A percentile compares a stretch with the other conserved stretches of the same genome.
These are phyloP conservation scores for Drosophila multiciliata DNA, from an alignment of 2,888 invertebrate species.

Conservation along the genomic window DNA sequence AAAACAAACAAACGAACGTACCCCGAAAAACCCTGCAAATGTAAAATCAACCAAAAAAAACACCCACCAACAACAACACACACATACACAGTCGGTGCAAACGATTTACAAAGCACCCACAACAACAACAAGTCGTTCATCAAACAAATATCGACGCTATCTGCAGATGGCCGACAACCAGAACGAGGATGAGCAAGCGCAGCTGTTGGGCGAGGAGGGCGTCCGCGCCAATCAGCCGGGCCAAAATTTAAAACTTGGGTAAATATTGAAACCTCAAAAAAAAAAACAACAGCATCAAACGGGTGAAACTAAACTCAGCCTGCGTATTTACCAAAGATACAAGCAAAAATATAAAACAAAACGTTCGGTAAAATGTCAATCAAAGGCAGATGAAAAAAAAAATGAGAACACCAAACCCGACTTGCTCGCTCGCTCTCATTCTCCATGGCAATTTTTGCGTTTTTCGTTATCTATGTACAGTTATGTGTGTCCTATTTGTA, in stretches of 20 bases:
- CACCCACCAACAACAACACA: slow-evolving; percentile 30
- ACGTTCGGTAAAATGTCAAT: slow-evolving; percentile 17
- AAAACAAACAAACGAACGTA: slow-evolving; percentile 27
- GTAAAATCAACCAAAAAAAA: slow-evolving; percentile 40
- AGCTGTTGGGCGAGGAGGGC: slow-evolving; percentile 98
- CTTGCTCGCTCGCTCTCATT: slow-evolving; percentile 70
- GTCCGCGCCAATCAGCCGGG: slow-evolving; percentile 91
- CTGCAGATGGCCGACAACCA: slow-evolving; percentile 98
- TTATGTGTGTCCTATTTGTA: slow-evolving; percentile 28
- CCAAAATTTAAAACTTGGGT: slow-evolving; percentile 99
- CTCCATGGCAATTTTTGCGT: slow-evolving; percentile 48
- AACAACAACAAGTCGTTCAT: slow-evolving; percentile 54
- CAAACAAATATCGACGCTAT: slow-evolving; percentile 85
- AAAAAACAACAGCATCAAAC: slow-evolving; percentile 38
- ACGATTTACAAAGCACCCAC: slow-evolving; percentile 83
- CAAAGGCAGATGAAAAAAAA: slow-evolving; percentile 30
- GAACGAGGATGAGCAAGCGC: slow-evolving; percentile 97
- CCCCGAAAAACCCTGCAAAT: slow-evolving; percentile 34
- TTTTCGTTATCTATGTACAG: slow-evolving; percentile 43
- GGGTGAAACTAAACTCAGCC: slow-evolving; percentile 75
- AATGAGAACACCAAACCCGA: slow-evolving; percentile 43
- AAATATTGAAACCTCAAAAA: slow-evolving; percentile 86
- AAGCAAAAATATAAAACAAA: slow-evolving; percentile 8
- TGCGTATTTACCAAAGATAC: slow-evolving; percentile 40
- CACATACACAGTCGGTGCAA: slow-evolving; percentile 87